Evolutionary conservation across 2,113 vertebrate species (phyloP), one percentile per base, ranked within the genome.

Genomic region (Nothoprocta pentlandii): DNA sequence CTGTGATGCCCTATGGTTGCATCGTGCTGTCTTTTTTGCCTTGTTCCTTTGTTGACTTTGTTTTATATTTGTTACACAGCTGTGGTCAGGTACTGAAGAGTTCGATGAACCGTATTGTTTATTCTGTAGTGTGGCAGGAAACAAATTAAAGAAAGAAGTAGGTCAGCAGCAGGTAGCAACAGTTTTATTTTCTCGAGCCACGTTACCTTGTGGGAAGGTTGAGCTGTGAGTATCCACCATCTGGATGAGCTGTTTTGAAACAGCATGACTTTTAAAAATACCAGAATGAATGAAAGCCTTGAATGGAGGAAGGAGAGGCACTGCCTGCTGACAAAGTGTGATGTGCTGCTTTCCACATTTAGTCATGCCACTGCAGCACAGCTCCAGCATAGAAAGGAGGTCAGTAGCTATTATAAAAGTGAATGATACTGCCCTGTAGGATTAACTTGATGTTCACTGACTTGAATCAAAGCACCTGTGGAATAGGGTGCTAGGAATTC

Each of bases 241-340:
- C 92, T 95, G 92, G 85, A 92, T 97, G 88, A 95, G 85, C 69
- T 96, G 69, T 94, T 95, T 76, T 61, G 56, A 94, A 97, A 83
- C 88, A 95, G 82, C 47, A 84, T 81, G 95, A 79, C 73, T 92
- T 86, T 2, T 67, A 92, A 77, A 95, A 71, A 89, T 6, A 59
- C 34, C 66, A 53, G 67, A 95, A 76, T 78, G 73, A 94, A 58
- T 93, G 80, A 67, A 81, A 90, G 69, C 73, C 86, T 92, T 87
- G 69, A 75, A 92, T 73, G 67, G 62, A 73, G 58, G 84, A 94
- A 87, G 74, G 74, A 81, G 69, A 68, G 83, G 30, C 63, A 21
- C 67, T 93, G 80, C 49, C 59, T 94, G 74, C 90, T 94, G 86
- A 88, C 42, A 66, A 64, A 36, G 67, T 83, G 66, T 30, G 53